Percentiles rank a stretch among this genome's conserved stretches.
phyloP scores from a whole-genome alignment of 2,888 invertebrate species.

The Ormyrus pomaceus region DNA sequence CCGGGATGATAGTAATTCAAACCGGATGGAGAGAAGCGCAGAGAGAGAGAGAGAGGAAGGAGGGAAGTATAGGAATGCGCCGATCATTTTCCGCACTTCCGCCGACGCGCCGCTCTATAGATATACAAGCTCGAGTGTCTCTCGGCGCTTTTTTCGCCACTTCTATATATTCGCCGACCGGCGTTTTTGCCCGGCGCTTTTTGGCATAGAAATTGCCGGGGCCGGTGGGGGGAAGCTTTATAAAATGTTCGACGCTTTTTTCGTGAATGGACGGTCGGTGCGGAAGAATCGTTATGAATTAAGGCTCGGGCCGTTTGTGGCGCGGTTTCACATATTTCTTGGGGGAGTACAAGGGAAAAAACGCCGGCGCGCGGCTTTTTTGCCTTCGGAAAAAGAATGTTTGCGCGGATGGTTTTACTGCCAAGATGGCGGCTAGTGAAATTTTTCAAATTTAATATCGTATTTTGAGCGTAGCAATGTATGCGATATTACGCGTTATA shows the following conservation, averaged over 20 bases:
- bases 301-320: background rate
- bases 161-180: background rate
- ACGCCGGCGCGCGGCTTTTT: no score
- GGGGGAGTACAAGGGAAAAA: background rate
- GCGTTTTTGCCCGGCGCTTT: slow-evolving; percentile 11
- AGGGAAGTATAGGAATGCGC: slow-evolving; percentile 24
- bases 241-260: slow-evolving; percentile 31
- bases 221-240: slow-evolving; percentile 12
- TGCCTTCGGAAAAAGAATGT: no score
- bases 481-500: no score
- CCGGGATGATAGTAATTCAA: slow-evolving; percentile 73
- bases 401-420: no score
- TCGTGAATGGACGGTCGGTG: background rate
- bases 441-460: no score
- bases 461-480: no score
- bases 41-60: slow-evolving; percentile 50
- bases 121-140: background rate
- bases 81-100: slow-evolving; percentile 71
- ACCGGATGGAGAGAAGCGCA: slow-evolving; percentile 66
- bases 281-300: slow-evolving; percentile 24
- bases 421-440: no score
- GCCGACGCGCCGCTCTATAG: slow-evolving; percentile 49
- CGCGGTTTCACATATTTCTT: slow-evolving; percentile 7
- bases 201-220: slow-evolving; percentile 17
- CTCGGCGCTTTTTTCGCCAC: slow-evolving; percentile 11